Conservation (phyloP, 2,797 vertebrate genomes). For the Gastrophryne carolinensis region DNA sequence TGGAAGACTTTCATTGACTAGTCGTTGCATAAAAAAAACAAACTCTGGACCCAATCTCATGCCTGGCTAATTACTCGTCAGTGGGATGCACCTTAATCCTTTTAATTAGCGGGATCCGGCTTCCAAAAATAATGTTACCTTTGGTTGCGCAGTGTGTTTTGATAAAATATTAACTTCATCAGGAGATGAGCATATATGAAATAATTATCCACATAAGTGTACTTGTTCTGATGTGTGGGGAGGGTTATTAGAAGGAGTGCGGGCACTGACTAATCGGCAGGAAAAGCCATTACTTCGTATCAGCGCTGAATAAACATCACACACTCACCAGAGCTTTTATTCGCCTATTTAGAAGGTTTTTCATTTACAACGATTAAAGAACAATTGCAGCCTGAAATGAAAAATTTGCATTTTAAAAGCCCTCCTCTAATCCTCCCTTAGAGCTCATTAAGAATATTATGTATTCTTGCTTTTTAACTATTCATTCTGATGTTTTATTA, state of each 20-base stretch:
- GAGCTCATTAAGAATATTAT: too few relatives aligned
- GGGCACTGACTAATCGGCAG: background rate
- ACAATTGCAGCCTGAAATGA: too few relatives aligned
- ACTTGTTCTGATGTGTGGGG: background rate
- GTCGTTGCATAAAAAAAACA: conserved; percentile 9
- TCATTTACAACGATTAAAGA: too few relatives aligned
- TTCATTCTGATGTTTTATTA: too few relatives aligned
- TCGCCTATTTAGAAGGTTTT: too few relatives aligned
- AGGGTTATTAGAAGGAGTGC: background rate
- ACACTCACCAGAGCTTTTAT: background rate
- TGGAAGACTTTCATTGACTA: conserved; percentile 33
- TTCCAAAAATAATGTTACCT: conserved; percentile 15
- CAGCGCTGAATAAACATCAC: background rate
- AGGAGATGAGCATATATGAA: background rate
- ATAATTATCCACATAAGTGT: conserved; percentile 27
- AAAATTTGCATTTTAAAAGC: too few relatives aligned
- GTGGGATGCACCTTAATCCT: conserved; percentile 17
- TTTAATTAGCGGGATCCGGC: conserved; percentile 15
- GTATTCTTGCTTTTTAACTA: too few relatives aligned
- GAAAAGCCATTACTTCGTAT: background rate
- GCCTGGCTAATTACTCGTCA: conserved; percentile 25
- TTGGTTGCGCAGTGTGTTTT: conserved; percentile 26
- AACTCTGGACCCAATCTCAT: conserved; percentile 10
- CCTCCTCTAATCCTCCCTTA: too few relatives aligned
- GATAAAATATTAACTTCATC: conserved; percentile 30